phyloP scores from a whole-genome alignment of 2,888 invertebrate species.

The Dicranocentrus wangi region DNA sequence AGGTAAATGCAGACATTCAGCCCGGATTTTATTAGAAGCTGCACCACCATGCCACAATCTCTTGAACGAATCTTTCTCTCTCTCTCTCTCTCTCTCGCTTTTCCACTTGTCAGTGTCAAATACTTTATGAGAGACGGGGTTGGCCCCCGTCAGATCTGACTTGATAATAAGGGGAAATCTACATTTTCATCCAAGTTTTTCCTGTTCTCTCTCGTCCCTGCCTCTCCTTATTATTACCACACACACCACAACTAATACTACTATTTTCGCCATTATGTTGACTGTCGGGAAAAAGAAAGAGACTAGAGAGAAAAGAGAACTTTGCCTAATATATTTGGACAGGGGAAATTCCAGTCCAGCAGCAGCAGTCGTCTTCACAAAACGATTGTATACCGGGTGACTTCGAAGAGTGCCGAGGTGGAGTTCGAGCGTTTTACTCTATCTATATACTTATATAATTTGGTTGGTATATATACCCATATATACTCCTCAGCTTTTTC shows the following conservation, averaged over 20 bases:
- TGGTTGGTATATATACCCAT: background rate
- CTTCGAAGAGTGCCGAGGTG: conserved; percentile 50
- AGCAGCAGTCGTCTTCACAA: conserved; percentile 26
- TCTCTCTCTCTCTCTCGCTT: conserved; percentile 7
- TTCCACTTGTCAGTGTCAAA: conserved; percentile 11
- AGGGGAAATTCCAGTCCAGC: conserved; percentile 43
- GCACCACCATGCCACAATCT: background rate
- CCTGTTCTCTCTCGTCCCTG: background rate
- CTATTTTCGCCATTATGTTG: conserved; percentile 39
- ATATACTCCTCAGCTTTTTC: background rate
- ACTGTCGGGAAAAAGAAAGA: conserved; percentile 22
- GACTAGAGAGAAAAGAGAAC: conserved; percentile 21
- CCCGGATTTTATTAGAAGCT: too few species aligned
- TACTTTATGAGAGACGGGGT: conserved; percentile 15
- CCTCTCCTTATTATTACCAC: conserved; percentile 17
- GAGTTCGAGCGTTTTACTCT: conserved; percentile 27
- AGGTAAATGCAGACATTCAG: too few species aligned
- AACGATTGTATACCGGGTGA: conserved; percentile 54
- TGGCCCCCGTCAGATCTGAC: background rate
- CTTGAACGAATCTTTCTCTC: too few species aligned
- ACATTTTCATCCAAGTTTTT: background rate
- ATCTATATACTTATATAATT: too few species aligned
- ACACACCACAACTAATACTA: conserved; percentile 34
- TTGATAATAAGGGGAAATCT: conserved; percentile 8
- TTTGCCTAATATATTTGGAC: conserved; percentile 34